Evolutionary conservation across 2,797 vertebrate species (phyloP).

Genomic region (Perdix hodgsoniae): DNA sequence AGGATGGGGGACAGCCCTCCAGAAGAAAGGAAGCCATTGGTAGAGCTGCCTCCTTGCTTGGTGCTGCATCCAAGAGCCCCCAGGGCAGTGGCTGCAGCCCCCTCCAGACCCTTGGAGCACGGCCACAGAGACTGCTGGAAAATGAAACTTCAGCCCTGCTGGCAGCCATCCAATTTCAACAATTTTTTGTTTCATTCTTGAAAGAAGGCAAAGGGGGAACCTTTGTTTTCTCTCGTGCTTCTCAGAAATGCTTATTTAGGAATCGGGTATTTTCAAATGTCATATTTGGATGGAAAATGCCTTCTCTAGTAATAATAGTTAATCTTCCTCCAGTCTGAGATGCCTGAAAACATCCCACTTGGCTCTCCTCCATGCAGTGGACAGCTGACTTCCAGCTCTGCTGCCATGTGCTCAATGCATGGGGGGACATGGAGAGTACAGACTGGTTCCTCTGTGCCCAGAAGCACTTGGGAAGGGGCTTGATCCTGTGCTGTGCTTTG

Average conservation of each 20-base stretch:
- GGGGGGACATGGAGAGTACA: fast-evolving
- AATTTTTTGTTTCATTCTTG: constrained; percentile 23
- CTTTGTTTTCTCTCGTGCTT: background rate
- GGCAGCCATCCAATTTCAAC: constrained; percentile 22
- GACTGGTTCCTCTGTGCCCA: background rate
- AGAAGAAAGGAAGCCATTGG: background rate
- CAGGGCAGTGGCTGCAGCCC: background rate
- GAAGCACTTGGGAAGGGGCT: background rate
- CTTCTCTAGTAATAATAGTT: constrained; percentile 52
- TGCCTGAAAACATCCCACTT: background rate
- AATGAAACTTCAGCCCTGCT: constrained; percentile 4
- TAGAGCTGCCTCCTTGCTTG: background rate
- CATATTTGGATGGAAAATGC: constrained; percentile 23
- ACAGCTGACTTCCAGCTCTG: fast-evolving
- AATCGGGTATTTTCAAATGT: background rate
- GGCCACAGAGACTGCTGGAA: background rate
- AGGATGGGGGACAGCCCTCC: background rate
- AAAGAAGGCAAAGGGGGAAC: constrained; percentile 35
- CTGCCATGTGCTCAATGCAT: fast-evolving
- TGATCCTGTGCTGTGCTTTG: background rate
- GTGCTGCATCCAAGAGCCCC: background rate
- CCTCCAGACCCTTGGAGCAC: background rate
- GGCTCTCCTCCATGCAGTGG: background rate
- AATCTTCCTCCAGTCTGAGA: background rate
- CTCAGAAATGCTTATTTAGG: constrained; percentile 29